Conservation (phyloP, 35 echinoderm and acorn worm genomes). For the Anneissia japonica region DNA sequence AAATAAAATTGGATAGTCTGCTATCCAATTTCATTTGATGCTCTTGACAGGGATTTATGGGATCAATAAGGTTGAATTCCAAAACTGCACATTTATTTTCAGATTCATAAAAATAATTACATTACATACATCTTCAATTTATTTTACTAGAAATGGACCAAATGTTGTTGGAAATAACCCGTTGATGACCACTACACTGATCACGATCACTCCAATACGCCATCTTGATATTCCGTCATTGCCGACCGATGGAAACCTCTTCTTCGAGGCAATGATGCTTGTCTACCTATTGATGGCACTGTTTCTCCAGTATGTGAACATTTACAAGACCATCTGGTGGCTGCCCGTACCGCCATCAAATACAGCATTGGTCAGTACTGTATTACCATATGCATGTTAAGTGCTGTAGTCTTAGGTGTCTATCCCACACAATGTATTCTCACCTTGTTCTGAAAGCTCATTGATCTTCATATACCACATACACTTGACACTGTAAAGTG, state of each 20-base stretch:
- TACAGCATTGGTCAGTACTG: constrained; percentile 67
- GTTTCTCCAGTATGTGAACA: constrained; percentile 94
- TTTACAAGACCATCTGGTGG: constrained; percentile 98
- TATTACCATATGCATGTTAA: too few species aligned
- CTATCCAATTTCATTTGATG: too few species aligned
- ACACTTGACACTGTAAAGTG: too few species aligned
- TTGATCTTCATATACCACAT: too few species aligned
- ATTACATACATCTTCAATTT: neutral
- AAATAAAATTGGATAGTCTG: too few species aligned
- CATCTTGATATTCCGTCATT: constrained; percentile 73
- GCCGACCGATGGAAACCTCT: constrained; percentile 66
- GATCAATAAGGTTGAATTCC: neutral
- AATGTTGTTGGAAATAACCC: constrained; percentile 3
- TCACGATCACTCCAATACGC: constrained; percentile 85
- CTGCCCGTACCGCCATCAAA: constrained; percentile 58
- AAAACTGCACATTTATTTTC: neutral
- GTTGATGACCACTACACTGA: constrained; percentile 55
- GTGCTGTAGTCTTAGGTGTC: too few species aligned
- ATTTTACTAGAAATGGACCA: constrained; percentile 16
- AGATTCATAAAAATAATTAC: neutral
- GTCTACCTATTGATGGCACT: constrained; percentile 88
- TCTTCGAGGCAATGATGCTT: constrained; percentile 70
- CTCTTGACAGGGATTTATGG: neutral
- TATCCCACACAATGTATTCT: too few species aligned
- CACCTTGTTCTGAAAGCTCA: too few species aligned